Percentiles rank a stretch among this genome's conserved stretches.
Conservation (phyloP, 2,888 invertebrate genomes). For the Minunthozetes semirufus region DNA sequence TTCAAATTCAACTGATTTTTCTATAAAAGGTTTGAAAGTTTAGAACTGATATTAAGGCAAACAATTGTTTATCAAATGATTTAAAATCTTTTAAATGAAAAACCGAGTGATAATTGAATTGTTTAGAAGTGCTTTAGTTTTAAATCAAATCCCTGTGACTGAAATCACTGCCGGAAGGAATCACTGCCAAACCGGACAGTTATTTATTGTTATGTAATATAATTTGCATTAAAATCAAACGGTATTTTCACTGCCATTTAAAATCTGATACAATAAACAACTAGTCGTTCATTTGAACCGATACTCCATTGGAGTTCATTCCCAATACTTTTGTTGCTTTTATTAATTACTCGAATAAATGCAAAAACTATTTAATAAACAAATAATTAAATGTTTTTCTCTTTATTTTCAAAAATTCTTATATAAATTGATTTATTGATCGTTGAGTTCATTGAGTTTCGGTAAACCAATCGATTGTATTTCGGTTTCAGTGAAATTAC, state of each 20-base stretch:
- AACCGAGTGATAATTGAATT: conserved; percentile 23
- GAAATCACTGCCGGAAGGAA: conserved; percentile 16
- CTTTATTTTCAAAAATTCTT: background rate
- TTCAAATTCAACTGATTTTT: background rate
- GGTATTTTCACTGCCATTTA: conserved; percentile 28
- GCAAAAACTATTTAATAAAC: conserved; percentile 9
- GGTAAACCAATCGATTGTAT: conserved; percentile 39
- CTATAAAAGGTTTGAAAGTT: background rate
- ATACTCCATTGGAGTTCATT: no score
- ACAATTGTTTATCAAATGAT: background rate
- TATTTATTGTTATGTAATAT: conserved; percentile 33
- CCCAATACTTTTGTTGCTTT: conserved; percentile 27
- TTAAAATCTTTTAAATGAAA: background rate
- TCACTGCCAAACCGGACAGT: conserved; percentile 28
- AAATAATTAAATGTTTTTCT: background rate
- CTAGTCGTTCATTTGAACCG: conserved; percentile 27
- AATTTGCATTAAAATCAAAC: conserved; percentile 14
- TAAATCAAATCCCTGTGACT: conserved; percentile 14
- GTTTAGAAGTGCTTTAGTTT: conserved; percentile 3
- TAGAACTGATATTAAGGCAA: background rate
- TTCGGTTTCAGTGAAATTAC: conserved; percentile 67
- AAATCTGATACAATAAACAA: background rate
- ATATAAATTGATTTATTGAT: background rate
- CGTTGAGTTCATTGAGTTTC: background rate
- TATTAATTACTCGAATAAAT: background rate